These are phyloP conservation scores for Heliconius congener DNA, from an alignment of 1,140 invertebrate genomes.

Conservation along the genomic window DNA sequence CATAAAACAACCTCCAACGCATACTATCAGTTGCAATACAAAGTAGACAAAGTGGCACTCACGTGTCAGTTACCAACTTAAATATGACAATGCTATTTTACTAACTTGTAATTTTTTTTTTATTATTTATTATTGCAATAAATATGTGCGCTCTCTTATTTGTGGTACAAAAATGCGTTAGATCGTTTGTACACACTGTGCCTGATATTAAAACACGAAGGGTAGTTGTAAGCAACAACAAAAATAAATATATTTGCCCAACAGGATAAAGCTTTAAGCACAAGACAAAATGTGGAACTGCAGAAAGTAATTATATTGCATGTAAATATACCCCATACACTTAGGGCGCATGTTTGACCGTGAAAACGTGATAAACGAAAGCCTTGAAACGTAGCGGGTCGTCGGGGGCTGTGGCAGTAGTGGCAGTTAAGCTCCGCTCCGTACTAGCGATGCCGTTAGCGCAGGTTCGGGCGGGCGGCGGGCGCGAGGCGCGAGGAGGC, in stretches of 20 bases:
- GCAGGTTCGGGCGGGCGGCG: slow-evolving; percentile 76
- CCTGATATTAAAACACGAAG: not conserved
- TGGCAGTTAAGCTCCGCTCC: slow-evolving; percentile 62
- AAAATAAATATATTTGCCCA: not conserved
- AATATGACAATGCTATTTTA: no score
- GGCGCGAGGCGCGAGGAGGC: slow-evolving; percentile 56
- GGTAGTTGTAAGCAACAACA: not conserved
- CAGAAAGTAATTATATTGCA: slow-evolving; percentile 7
- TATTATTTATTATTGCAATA: not conserved
- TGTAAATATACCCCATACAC: not conserved
- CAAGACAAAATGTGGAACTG: not conserved
- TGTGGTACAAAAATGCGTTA: not conserved
- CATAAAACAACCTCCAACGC: no score
- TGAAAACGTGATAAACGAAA: slow-evolving; percentile 40
- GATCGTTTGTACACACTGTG: not conserved
- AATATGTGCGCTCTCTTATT: no score
- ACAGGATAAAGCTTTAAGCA: not conserved
- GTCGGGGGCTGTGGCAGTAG: slow-evolving; percentile 33
- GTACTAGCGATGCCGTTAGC: slow-evolving; percentile 80
- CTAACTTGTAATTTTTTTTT: no score
- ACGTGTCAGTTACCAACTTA: no score
- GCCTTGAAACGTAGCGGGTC: slow-evolving; percentile 45
- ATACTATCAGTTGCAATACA: no score
- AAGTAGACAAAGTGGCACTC: no score
- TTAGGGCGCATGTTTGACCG: slow-evolving; percentile 33